Conservation (phyloP, 2,797 vertebrate genomes). For the Apogon talboti region DNA sequence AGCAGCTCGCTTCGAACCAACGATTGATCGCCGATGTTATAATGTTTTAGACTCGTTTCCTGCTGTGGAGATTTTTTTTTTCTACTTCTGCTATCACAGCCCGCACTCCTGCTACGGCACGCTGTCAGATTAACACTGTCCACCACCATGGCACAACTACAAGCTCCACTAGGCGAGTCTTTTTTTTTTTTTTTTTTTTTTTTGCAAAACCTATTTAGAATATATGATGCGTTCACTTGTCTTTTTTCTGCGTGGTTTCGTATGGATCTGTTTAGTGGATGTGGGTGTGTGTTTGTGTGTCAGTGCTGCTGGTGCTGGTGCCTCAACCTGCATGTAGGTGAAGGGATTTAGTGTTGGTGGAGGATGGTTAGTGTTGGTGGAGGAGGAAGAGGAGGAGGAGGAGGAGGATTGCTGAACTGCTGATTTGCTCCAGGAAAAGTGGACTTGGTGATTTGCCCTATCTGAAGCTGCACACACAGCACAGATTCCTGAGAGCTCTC, state of each 20-base stretch:
- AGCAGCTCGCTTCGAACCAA: constrained; percentile 27
- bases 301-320: constrained; percentile 32
- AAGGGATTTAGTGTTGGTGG: constrained; percentile 25
- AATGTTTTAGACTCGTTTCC: constrained; percentile 43
- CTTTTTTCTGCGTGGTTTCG: constrained; percentile 8
- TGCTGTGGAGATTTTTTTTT: constrained; percentile 32
- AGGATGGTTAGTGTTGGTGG: constrained; percentile 20
- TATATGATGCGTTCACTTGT: neutral
- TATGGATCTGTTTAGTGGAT: no score
- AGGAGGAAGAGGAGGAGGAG: constrained; percentile 20
- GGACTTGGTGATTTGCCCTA: constrained; percentile 60
- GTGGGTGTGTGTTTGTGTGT: constrained; percentile 50
- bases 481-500: constrained; percentile 43
- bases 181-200: neutral
- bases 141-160: constrained; percentile 65
- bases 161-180: constrained; percentile 60
- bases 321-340: constrained; percentile 48
- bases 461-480: constrained; percentile 35
- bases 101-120: constrained; percentile 62
- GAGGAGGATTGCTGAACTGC: constrained; percentile 43
- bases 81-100: constrained; percentile 56
- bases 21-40: constrained; percentile 44
- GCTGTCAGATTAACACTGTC: constrained; percentile 69
- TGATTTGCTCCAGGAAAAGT: constrained; percentile 62
- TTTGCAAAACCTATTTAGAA: neutral